Percentiles rank a stretch among this genome's conserved stretches.
Evolutionary conservation across 2,113 vertebrate genomes (phyloP).

Genomic region (Ginglymostoma cirratum): DNA sequence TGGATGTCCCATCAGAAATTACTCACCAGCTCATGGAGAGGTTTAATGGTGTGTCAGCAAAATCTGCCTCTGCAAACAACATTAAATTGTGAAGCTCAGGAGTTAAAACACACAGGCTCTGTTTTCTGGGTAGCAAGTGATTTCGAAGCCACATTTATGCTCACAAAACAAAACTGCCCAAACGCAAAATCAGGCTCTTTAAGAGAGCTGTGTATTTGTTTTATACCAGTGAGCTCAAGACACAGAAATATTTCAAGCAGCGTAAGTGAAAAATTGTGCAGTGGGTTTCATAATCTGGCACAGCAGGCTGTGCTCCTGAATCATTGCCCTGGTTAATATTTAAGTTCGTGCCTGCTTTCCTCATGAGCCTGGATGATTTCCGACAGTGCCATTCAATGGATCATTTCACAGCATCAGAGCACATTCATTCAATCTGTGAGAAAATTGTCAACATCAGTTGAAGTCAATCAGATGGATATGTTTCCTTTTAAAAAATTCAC

Average conservation of each 20-base stretch:
- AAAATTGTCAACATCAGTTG: neutral
- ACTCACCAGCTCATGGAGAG: neutral
- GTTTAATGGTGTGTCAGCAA: neutral
- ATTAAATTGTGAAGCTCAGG: neutral
- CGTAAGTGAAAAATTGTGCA: neutral
- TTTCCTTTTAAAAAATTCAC: neutral
- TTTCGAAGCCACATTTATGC: neutral
- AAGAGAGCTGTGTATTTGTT: neutral
- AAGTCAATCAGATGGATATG: neutral
- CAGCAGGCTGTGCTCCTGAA: neutral
- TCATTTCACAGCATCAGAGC: neutral
- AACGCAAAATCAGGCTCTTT: neutral
- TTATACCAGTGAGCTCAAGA: neutral
- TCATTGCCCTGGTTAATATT: neutral
- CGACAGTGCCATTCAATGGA: neutral
- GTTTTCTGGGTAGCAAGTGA: neutral
- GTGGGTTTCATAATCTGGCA: neutral
- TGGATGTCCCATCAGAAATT: neutral
- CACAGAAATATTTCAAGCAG: neutral
- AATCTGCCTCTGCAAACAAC: neutral
- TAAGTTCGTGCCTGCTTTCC: neutral
- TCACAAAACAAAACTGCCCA: neutral
- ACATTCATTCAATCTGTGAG: neutral
- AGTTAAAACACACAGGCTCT: neutral
- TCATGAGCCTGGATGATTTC: neutral